Percentiles rank a stretch among this genome's conserved stretches.
Conservation (phyloP, 2,888 invertebrate genomes). For the Tromatobia lineatoria region DNA sequence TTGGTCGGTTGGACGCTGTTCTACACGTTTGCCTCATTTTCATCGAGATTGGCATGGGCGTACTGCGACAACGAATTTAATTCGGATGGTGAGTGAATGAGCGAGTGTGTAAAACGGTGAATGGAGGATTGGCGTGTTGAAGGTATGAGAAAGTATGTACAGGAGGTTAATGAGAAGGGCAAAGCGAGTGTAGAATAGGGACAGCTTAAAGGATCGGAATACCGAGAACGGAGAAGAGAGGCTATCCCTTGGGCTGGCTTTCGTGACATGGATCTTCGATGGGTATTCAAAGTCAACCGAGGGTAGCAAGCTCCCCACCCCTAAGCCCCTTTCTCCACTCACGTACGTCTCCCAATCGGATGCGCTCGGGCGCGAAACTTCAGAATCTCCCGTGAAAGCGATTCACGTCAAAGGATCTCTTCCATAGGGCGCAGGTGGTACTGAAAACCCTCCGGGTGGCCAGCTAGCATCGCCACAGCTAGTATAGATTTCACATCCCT, state of each 20-base stretch:
- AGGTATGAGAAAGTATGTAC: no score
- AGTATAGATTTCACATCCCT: neutral
- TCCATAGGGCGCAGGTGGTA: slow-evolving; percentile 13
- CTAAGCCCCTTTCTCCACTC: neutral
- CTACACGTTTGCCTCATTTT: slow-evolving; percentile 91
- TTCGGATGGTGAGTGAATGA: slow-evolving; percentile 86
- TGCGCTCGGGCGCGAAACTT: slow-evolving; percentile 36
- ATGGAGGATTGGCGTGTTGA: neutral
- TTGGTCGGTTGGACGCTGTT: slow-evolving; percentile 92
- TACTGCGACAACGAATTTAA: slow-evolving; percentile 89
- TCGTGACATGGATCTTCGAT: slow-evolving; percentile 47
- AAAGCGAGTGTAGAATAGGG: slow-evolving; percentile 19
- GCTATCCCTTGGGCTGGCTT: slow-evolving; percentile 48
- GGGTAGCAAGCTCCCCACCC: neutral
- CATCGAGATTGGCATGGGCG: slow-evolving; percentile 89
- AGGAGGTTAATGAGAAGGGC: neutral
- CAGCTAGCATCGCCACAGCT: neutral
- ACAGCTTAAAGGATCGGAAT: slow-evolving; percentile 23
- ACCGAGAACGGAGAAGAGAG: neutral
- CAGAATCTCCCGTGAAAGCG: slow-evolving; percentile 50
- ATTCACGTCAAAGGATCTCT: slow-evolving; percentile 49
- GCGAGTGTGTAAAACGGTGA: slow-evolving; percentile 14
- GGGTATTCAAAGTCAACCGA: slow-evolving; percentile 53
- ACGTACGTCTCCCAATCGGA: slow-evolving; percentile 35
- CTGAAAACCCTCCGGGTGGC: slow-evolving; percentile 18